Evolutionary conservation across 2,113 vertebrate genomes (phyloP).

Genomic region (Pangasianodon hypophthalmus): DNA sequence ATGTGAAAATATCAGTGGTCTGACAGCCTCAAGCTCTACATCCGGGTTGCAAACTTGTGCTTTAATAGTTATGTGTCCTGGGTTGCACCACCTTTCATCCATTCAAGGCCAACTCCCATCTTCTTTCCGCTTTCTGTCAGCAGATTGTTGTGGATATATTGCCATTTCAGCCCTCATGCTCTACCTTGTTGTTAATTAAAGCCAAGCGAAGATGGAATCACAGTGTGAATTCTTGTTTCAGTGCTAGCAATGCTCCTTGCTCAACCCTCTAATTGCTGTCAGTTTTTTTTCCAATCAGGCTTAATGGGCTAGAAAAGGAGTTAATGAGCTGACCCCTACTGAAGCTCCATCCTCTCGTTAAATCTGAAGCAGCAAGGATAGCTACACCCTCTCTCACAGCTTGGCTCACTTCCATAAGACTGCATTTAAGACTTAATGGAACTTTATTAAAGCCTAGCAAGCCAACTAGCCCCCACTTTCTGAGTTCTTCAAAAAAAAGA

Average conservation of each 20-base stretch:
- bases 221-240: constrained; percentile 25
- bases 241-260: neutral
- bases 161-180: neutral
- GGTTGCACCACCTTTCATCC: neutral
- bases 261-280: constrained; percentile 41
- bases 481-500: constrained; percentile 19
- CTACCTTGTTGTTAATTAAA: constrained; percentile 21
- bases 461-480: constrained; percentile 14
- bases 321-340: constrained; percentile 41
- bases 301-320: constrained; percentile 49
- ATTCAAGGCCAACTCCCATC: neutral
- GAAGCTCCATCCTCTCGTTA: constrained; percentile 21
- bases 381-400: neutral
- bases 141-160: constrained; percentile 3
- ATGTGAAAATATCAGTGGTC: neutral
- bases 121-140: neutral
- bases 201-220: constrained; percentile 9
- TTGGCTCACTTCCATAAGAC: neutral
- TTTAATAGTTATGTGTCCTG: neutral
- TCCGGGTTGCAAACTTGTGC: neutral
- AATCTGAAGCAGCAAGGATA: neutral
- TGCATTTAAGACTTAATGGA: constrained; percentile 38
- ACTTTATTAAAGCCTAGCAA: constrained; percentile 37
- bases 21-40: neutral
- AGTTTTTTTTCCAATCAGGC: constrained; percentile 33